Percentiles rank a stretch among this genome's conserved stretches.
phyloP scores from a whole-genome alignment of 2,888 invertebrate genomes.

The Lasioglossum morio region DNA sequence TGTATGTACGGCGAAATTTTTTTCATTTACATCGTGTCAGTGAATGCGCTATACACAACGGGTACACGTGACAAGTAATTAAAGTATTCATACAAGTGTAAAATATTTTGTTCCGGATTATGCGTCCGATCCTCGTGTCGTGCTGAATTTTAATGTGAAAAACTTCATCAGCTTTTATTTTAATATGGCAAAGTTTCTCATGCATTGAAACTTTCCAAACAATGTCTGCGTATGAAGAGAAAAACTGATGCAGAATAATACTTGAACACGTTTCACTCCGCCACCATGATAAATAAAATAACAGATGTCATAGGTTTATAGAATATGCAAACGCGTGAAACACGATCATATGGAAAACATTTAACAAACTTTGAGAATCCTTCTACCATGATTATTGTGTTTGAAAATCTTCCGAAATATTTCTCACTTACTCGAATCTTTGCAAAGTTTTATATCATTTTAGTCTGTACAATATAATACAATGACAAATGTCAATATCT shows the following conservation, averaged over 20 bases:
- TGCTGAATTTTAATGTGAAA: conserved; percentile 15
- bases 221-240: not conserved
- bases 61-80: conserved; percentile 9
- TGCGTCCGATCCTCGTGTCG: not conserved
- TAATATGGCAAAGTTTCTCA: conserved; percentile 6
- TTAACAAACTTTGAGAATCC: not conserved
- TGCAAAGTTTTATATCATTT: not conserved
- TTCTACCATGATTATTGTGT: not conserved
- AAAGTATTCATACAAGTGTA: conserved; percentile 18
- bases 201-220: conserved; percentile 1
- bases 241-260: not conserved
- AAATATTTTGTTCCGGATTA: conserved; percentile 11
- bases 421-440: not conserved
- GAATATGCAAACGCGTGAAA: not conserved
- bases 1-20: not conserved
- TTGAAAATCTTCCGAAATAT: no score
- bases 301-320: not conserved
- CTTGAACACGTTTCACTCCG: not conserved
- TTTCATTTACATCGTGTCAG: not conserved
- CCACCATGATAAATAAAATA: not conserved
- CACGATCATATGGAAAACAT: not conserved
- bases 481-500: not conserved
- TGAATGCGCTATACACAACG: not conserved
- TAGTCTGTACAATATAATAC: not conserved
- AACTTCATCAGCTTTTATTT: conserved; percentile 19